phyloP scores from a whole-genome alignment of 1,140 invertebrate species.

The Cotesia glomerata region DNA sequence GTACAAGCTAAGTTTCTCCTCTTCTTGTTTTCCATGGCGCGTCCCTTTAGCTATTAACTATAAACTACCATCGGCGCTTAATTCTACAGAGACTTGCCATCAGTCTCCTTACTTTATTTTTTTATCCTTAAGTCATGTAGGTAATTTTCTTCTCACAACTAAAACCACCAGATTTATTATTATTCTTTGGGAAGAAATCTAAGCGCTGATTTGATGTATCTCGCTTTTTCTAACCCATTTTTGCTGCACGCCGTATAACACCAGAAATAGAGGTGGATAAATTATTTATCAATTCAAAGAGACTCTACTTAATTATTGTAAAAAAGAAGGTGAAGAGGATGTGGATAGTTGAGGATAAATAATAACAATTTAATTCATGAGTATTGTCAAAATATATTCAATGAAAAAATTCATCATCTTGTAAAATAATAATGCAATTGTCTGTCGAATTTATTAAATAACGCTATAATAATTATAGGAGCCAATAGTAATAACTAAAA shows the following conservation, averaged over 20 bases:
- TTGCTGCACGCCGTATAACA: background rate
- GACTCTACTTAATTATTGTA: background rate
- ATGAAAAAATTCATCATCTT: constrained; percentile 52
- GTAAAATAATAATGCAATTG: constrained; percentile 50
- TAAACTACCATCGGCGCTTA: constrained; percentile 32
- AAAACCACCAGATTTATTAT: constrained; percentile 27
- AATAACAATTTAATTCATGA: constrained; percentile 22
- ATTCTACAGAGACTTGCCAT: no score
- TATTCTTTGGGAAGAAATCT: constrained; percentile 21
- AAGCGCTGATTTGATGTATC: background rate
- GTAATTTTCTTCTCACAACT: constrained; percentile 15
- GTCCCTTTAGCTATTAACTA: constrained; percentile 26
- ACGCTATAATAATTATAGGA: constrained; percentile 8
- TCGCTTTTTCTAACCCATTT: background rate
- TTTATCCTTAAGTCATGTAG: constrained; percentile 1
- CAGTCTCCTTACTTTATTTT: no score
- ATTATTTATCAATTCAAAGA: background rate
- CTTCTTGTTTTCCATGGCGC: constrained; percentile 36
- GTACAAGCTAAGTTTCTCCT: constrained; percentile 36
- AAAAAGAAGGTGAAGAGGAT: background rate
- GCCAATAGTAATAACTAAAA: constrained; percentile 41
- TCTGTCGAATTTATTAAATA: constrained; percentile 44
- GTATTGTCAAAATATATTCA: constrained; percentile 57
- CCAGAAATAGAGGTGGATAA: background rate
- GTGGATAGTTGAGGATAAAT: constrained; percentile 14